Evolutionary conservation across 2,888 invertebrate genomes (phyloP).

Genomic region (Cheilosia vulpina): DNA sequence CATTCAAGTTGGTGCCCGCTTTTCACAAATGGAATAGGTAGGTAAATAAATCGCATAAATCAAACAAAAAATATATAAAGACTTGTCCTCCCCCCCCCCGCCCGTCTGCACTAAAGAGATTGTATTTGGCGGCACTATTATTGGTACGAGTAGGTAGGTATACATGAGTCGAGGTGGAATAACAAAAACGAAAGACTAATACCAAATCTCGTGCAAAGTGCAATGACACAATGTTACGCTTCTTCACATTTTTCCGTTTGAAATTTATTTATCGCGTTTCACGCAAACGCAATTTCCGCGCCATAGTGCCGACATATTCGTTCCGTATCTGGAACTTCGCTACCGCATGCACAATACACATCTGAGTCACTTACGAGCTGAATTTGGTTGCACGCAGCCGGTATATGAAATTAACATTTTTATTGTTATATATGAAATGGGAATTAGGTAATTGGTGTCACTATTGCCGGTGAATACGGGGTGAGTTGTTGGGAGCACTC

Average conservation of each 20-base stretch:
- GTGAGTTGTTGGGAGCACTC: slow-evolving; percentile 1
- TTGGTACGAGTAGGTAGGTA: not conserved
- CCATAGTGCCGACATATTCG: slow-evolving; percentile 12
- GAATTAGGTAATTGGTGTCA: slow-evolving; percentile 47
- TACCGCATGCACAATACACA: slow-evolving; percentile 20
- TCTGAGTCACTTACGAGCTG: slow-evolving; percentile 34
- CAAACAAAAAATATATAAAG: not conserved
- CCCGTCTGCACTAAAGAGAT: not conserved
- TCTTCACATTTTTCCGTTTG: slow-evolving; percentile 33
- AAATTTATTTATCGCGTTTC: slow-evolving; percentile 34
- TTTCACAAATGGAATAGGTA: slow-evolving; percentile 34
- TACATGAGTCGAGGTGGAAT: not conserved
- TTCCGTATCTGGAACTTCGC: slow-evolving; percentile 58
- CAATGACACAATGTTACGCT: slow-evolving; percentile 55
- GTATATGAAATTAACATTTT: slow-evolving; percentile 56
- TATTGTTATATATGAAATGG: slow-evolving; percentile 43
- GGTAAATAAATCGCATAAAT: slow-evolving; percentile 39
- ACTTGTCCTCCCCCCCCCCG: not conserved
- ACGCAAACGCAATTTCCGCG: slow-evolving; percentile 54
- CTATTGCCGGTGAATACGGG: slow-evolving; percentile 22
- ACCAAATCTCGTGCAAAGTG: slow-evolving; percentile 55
- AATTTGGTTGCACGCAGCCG: slow-evolving; percentile 38
- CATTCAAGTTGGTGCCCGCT: slow-evolving; percentile 33
- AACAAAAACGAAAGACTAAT: not conserved
- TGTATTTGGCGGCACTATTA: slow-evolving; percentile 11